A percentile compares a stretch with the other conserved stretches of the same genome.
Conservation (phyloP, 2,113 vertebrate genomes). For the Psittacula cyanocephala region DNA sequence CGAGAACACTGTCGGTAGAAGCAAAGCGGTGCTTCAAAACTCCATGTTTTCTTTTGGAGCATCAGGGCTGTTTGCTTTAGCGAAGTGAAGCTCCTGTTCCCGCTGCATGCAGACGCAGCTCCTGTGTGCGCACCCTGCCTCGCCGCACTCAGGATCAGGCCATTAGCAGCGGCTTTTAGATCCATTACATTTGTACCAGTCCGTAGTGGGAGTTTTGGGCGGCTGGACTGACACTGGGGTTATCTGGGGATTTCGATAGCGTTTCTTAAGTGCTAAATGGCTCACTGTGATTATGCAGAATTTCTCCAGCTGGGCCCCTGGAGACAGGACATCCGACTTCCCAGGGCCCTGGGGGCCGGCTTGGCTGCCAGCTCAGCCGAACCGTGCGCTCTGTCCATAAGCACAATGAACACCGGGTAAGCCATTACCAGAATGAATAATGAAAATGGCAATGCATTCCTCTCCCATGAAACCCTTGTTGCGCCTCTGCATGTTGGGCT, state of each 20-base stretch:
- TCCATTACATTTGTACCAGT: conserved; percentile 55
- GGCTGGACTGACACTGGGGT: conserved; percentile 69
- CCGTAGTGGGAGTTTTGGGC: conserved; percentile 66
- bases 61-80: background rate
- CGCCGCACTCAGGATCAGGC: background rate
- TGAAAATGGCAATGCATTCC: background rate
- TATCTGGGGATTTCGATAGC: conserved; percentile 72
- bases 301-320: conserved; percentile 52
- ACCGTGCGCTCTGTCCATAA: fast-evolving
- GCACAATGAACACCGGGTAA: background rate
- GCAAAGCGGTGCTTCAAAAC: conserved; percentile 19
- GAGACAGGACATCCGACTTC: conserved; percentile 21
- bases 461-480: background rate
- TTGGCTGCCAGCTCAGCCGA: background rate
- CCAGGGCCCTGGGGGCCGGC: background rate
- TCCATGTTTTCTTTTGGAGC: background rate
- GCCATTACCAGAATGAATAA: background rate
- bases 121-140: background rate
- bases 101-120: background rate
- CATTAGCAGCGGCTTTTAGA: conserved; percentile 32
- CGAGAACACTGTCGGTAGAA: conserved; percentile 45
- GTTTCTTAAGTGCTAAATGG: conserved; percentile 75
- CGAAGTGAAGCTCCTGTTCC: background rate
- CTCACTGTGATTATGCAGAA: conserved; percentile 68
- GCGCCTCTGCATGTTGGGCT: fast-evolving